Conservation (phyloP, 2,888 invertebrate genomes). For the Eristalis intricaria region DNA sequence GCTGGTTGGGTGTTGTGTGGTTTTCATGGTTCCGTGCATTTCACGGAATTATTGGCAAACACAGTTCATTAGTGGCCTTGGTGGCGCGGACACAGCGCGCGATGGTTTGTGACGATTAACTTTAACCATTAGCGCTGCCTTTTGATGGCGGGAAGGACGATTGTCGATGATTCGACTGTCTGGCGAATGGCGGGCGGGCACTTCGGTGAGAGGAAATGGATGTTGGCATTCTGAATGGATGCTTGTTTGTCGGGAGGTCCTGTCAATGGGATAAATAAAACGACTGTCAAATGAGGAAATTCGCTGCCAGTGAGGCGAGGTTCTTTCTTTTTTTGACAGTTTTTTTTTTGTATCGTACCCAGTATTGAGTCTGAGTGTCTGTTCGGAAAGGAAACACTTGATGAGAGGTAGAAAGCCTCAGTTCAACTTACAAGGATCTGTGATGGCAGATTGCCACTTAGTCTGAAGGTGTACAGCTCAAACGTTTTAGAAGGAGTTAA, state of each 20-base stretch:
- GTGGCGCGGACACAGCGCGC: background rate
- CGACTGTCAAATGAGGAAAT: no score
- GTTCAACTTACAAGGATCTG: no score
- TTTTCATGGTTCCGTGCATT: constrained; percentile 19
- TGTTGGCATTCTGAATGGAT: background rate
- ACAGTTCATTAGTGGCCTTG: background rate
- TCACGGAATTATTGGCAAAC: background rate
- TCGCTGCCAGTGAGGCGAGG: background rate
- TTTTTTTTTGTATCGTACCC: background rate
- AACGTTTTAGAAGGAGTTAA: no score
- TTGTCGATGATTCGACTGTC: background rate
- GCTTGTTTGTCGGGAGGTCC: background rate
- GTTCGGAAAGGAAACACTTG: no score
- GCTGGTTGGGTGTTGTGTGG: constrained; percentile 30
- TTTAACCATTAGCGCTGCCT: background rate
- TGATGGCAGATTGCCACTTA: no score
- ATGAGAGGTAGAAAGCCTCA: no score
- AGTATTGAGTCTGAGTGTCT: background rate
- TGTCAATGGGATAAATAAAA: background rate
- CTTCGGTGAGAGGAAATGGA: background rate
- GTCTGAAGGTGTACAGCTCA: no score
- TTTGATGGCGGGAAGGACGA: background rate
- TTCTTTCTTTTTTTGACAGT: background rate
- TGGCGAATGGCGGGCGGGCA: no score
- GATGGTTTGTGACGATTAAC: background rate